These are phyloP conservation scores for Percopsis omiscomaycus DNA, from an alignment of 2,797 vertebrate genomes.

Conservation along the genomic window DNA sequence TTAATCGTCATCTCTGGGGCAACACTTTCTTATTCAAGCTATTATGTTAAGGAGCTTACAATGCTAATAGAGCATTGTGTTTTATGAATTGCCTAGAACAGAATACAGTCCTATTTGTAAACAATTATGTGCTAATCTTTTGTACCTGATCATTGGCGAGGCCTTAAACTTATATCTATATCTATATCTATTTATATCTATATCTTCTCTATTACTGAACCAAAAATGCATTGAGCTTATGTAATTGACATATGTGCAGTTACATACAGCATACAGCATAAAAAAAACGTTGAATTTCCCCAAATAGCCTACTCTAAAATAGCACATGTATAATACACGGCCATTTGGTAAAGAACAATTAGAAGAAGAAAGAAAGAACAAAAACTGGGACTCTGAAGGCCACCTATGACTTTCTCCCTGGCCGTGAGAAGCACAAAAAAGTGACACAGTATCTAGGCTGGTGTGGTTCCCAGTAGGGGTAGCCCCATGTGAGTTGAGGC, in stretches of 20 bases:
- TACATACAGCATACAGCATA: background rate
- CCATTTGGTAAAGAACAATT: background rate
- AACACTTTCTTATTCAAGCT: conserved; percentile 24
- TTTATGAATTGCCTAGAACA: background rate
- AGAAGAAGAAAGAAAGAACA: background rate
- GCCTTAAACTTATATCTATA: background rate
- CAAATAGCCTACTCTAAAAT: background rate
- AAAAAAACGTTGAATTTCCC: background rate
- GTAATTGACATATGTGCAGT: background rate
- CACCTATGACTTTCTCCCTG: conserved; percentile 3
- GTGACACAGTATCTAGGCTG: conserved; percentile 28
- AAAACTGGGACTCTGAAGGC: conserved; percentile 1
- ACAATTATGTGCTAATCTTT: conserved; percentile 6
- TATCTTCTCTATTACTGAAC: conserved; percentile 11
- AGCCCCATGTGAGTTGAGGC: conserved; percentile 45
- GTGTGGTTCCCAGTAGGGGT: conserved; percentile 16
- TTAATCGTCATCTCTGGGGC: conserved; percentile 38
- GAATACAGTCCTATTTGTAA: conserved; percentile 5
- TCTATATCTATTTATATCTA: background rate
- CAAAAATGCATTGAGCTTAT: background rate
- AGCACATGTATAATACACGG: background rate
- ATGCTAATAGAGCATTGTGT: too few species aligned
- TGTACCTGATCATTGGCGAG: background rate
- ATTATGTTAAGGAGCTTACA: conserved; percentile 11
- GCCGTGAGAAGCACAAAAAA: conserved; percentile 3